Evolutionary conservation across 1,140 invertebrate species (phyloP).

Genomic region (Macrobrachium nipponense): DNA sequence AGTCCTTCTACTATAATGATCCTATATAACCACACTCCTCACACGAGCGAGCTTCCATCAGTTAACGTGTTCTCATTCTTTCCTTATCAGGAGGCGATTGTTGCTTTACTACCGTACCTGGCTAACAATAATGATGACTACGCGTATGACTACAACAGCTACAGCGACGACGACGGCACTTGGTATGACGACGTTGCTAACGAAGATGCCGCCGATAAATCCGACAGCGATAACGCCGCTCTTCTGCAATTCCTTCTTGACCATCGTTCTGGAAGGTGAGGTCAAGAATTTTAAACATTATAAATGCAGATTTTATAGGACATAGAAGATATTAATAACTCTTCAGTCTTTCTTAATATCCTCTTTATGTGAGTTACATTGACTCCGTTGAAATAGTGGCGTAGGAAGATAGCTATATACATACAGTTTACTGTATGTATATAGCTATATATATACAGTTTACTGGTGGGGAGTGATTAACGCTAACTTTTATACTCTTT

Average conservation of each 20-base stretch:
- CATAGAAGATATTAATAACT: too few relatives aligned
- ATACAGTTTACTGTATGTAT: neutral
- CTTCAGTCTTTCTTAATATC: too few relatives aligned
- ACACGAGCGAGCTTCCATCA: neutral
- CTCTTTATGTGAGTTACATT: too few relatives aligned
- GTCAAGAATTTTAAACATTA: neutral
- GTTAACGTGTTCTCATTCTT: neutral
- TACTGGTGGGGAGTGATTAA: neutral
- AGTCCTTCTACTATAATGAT: neutral
- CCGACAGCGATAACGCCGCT: constrained; percentile 43
- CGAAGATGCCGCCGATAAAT: neutral
- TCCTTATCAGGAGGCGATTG: constrained; percentile 44
- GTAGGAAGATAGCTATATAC: too few relatives aligned
- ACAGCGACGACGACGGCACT: constrained; percentile 60
- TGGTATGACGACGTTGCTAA: constrained; percentile 60
- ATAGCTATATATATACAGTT: neutral
- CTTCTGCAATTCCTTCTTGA: constrained; percentile 59
- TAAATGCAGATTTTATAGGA: too few relatives aligned
- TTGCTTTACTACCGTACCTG: constrained; percentile 52
- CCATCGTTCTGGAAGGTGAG: constrained; percentile 50
- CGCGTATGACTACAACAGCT: constrained; percentile 58
- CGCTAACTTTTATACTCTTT: constrained; percentile 14
- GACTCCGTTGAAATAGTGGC: too few relatives aligned
- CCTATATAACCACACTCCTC: neutral
- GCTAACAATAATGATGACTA: constrained; percentile 46